Evolutionary conservation across 2,113 vertebrate species (phyloP).

Genomic region (Actinemys pallida): DNA sequence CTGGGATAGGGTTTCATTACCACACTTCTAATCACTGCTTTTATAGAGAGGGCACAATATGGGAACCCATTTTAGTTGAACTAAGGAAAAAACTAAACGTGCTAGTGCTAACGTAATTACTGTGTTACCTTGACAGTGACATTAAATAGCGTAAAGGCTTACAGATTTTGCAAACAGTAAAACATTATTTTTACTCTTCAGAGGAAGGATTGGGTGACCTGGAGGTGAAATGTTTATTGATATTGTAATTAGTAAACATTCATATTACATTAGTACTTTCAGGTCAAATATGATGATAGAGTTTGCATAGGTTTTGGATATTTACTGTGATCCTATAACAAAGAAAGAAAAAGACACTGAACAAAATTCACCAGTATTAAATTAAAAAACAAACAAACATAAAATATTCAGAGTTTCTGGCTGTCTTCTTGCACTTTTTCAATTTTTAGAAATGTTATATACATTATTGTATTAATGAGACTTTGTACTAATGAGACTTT

Average conservation of each 20-base stretch:
- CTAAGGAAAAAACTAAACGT: accelerated
- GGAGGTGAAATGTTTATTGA: not conserved
- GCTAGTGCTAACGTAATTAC: not conserved
- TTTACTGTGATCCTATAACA: not conserved
- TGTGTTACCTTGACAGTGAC: not conserved
- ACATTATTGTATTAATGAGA: not conserved
- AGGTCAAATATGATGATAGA: not conserved
- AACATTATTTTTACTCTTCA: not conserved
- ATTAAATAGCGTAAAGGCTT: not conserved
- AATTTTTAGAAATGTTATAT: not conserved
- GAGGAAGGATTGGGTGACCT: not conserved
- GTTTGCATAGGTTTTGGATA: not conserved
- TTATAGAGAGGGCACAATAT: not conserved
- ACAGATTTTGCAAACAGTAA: not conserved
- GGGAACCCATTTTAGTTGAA: not conserved
- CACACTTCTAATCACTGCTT: not conserved
- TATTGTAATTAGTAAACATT: not conserved
- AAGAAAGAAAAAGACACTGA: accelerated
- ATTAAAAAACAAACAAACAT: not conserved
- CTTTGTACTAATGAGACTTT: not conserved
- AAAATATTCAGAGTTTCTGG: not conserved
- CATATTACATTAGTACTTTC: not conserved
- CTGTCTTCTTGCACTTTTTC: not conserved
- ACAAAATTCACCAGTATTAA: not conserved
- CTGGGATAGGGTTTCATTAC: not conserved